A percentile compares a stretch with the other conserved stretches of the same genome.
These are phyloP conservation scores for Onychostoma macrolepis DNA, from an alignment of 2,113 vertebrate species.

Conservation along the genomic window DNA sequence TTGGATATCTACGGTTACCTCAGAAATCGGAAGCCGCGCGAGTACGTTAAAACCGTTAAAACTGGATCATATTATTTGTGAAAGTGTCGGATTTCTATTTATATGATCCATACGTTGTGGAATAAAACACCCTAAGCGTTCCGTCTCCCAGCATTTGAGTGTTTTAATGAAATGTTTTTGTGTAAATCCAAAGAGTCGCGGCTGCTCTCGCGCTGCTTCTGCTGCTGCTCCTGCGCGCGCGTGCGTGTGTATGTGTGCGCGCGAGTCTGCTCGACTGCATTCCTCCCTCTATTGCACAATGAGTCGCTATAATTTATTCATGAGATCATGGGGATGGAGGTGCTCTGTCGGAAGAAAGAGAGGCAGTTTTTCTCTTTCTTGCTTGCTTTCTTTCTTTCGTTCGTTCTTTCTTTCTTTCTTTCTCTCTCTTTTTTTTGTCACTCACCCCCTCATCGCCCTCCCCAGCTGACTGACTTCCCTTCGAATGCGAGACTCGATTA, in stretches of 20 bases:
- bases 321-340: constrained; percentile 76
- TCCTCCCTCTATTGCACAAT: constrained; percentile 75
- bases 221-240: neutral
- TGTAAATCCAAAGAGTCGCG: constrained; percentile 36
- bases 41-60: constrained; percentile 10
- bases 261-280: constrained; percentile 56
- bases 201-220: constrained; percentile 1
- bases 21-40: constrained; percentile 28
- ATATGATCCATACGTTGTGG: constrained; percentile 13
- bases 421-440: constrained; percentile 59
- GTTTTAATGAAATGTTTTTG: constrained; percentile 31
- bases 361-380: constrained; percentile 45
- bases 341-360: constrained; percentile 69
- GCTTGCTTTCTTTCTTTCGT: constrained; percentile 10
- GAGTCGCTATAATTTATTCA: constrained; percentile 77
- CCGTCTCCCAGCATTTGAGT: neutral
- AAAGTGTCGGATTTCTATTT: neutral
- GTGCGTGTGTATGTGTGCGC: neutral
- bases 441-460: constrained; percentile 66
- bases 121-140: neutral
- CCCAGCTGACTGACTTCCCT: constrained; percentile 64
- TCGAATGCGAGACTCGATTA: constrained; percentile 64
- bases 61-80: neutral
- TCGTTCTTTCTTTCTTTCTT: constrained; percentile 15
- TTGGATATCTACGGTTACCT: neutral